Conservation (phyloP, 2,113 vertebrate species). For the Grantiella picta region DNA sequence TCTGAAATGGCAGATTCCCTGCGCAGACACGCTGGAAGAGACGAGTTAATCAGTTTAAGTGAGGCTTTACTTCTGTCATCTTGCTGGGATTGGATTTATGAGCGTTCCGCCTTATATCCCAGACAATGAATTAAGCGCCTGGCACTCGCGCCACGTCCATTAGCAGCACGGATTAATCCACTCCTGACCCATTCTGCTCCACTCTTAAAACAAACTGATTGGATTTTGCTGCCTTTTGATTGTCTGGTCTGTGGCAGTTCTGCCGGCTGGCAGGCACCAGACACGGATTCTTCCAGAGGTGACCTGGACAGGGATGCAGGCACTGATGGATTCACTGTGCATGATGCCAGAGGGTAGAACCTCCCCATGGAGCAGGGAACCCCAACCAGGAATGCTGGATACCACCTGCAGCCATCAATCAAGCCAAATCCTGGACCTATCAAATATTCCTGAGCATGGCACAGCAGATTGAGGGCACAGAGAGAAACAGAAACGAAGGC, state of each 20-base stretch:
- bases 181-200: neutral
- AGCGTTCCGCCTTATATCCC: neutral
- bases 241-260: neutral
- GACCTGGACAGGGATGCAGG: neutral
- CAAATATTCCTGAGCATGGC: neutral
- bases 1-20: neutral
- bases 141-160: neutral
- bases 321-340: fast-evolving
- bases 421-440: neutral
- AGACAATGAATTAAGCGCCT: neutral
- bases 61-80: constrained; percentile 12
- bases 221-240: neutral
- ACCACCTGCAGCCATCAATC: neutral
- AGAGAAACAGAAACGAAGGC: neutral
- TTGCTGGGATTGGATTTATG: constrained; percentile 17
- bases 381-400: neutral
- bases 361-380: neutral
- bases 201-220: neutral
- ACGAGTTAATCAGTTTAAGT: constrained; percentile 28
- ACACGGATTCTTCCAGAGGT: neutral
- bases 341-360: fast-evolving
- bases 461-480: fast-evolving
- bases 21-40: neutral
- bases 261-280: neutral
- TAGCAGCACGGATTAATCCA: neutral